phyloP scores from a whole-genome alignment of 92 coral and sea anemone species.

The Zoanthus solanderi region DNA sequence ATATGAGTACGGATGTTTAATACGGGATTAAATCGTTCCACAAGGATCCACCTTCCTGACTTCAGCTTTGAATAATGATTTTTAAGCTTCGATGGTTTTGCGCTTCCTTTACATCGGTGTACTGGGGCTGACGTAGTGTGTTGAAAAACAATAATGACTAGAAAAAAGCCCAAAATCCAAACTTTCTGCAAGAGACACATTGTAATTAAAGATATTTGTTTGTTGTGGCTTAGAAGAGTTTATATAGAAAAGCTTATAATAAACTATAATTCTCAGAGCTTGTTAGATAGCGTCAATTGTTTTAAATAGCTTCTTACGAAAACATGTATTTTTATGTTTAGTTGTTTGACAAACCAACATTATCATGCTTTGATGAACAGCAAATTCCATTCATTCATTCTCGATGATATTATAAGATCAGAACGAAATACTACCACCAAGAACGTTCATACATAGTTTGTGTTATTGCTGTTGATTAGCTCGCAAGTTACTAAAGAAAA shows the following conservation, averaged over 20 bases:
- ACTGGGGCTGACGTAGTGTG: slow-evolving; percentile 8
- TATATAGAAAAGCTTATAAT: neutral
- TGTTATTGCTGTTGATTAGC: neutral
- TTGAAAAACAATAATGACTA: neutral
- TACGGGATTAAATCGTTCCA: neutral
- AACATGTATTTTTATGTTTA: neutral
- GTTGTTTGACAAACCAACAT: neutral
- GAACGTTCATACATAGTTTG: neutral
- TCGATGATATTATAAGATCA: neutral
- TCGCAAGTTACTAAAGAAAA: neutral
- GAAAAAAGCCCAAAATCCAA: neutral
- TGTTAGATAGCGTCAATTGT: neutral
- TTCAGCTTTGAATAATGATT: neutral
- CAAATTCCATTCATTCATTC: neutral
- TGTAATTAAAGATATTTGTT: too few species aligned
- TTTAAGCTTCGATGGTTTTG: neutral
- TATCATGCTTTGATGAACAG: neutral
- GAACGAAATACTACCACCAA: neutral
- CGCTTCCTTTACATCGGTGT: slow-evolving; percentile 4
- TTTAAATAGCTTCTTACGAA: slow-evolving; percentile 39
- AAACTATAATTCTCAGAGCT: too few species aligned
- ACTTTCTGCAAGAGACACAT: slow-evolving; percentile 24
- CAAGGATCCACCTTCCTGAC: slow-evolving; percentile 18
- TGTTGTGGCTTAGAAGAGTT: too few species aligned
- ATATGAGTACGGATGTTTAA: neutral